phyloP scores from a whole-genome alignment of 2,797 vertebrate genomes.

The Esox masquinongy region DNA sequence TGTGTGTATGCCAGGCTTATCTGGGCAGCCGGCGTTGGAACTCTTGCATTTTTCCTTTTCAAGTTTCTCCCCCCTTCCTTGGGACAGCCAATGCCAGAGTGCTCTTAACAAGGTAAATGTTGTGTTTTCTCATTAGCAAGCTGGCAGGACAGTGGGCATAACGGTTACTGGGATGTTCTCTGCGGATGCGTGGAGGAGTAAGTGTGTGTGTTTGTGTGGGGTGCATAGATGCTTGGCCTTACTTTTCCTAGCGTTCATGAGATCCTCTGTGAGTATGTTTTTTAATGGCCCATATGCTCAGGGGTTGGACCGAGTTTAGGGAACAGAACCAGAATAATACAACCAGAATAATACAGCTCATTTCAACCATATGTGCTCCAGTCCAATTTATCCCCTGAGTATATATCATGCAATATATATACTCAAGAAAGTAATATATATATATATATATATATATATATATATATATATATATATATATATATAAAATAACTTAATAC shows the following conservation, averaged over 20 bases:
- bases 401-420: too few species aligned
- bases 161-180: conserved; percentile 50
- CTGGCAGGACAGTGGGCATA: neutral
- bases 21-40: conserved; percentile 45
- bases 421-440: too few species aligned
- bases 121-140: conserved; percentile 9
- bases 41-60: conserved; percentile 60
- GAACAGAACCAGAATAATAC: too few species aligned
- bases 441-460: too few species aligned
- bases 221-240: neutral
- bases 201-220: neutral
- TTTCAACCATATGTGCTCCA: too few species aligned
- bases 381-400: too few species aligned
- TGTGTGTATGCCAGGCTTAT: conserved; percentile 56
- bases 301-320: too few species aligned
- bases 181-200: neutral
- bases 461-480: too few species aligned
- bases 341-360: too few species aligned
- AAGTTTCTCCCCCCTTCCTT: conserved; percentile 54
- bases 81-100: conserved; percentile 60
- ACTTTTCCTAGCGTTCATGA: neutral
- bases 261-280: neutral
- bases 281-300: too few species aligned
- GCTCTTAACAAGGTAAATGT: conserved; percentile 60
- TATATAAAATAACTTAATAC: too few species aligned